Percentiles rank a stretch among this genome's conserved stretches.
phyloP scores from a whole-genome alignment of 1,140 invertebrate species.

The Tetragnatha versicolor region DNA sequence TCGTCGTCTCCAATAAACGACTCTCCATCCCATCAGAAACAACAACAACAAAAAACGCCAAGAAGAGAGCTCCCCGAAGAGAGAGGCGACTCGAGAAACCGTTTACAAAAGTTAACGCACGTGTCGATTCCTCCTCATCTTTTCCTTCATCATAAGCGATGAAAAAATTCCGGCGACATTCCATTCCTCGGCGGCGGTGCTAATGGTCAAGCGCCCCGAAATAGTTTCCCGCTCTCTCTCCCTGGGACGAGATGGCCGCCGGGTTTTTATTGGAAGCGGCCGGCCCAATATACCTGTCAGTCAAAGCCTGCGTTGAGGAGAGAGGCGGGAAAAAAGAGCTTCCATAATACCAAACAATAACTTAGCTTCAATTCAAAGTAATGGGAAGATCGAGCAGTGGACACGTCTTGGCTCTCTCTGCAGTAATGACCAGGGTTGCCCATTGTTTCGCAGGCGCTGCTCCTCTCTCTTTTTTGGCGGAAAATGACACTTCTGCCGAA shows the following conservation, averaged over 20 bases:
- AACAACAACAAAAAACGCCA: too few relatives aligned
- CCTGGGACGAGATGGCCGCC: slow-evolving; percentile 35
- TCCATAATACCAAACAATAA: slow-evolving; percentile 56
- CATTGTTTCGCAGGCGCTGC: not conserved
- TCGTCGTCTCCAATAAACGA: not conserved
- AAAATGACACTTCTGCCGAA: not conserved
- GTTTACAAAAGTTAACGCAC: slow-evolving; percentile 42
- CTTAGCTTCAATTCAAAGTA: slow-evolving; percentile 56
- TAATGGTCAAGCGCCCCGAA: slow-evolving; percentile 52
- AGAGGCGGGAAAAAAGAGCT: slow-evolving; percentile 15
- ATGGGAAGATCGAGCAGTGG: slow-evolving; percentile 54
- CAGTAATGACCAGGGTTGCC: slow-evolving; percentile 51
- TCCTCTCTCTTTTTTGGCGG: too few relatives aligned
- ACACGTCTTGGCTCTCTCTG: slow-evolving; percentile 55
- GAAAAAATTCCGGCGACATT: slow-evolving; percentile 42
- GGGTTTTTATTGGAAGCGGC: slow-evolving; percentile 50
- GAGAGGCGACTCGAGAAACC: too few relatives aligned
- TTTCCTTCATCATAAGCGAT: slow-evolving; percentile 40
- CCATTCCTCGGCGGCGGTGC: slow-evolving; percentile 42
- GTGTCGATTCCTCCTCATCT: slow-evolving; percentile 49
- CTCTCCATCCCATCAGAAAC: not conserved
- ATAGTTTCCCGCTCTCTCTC: slow-evolving; percentile 36
- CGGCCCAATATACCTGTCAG: slow-evolving; percentile 52
- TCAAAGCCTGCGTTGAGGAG: not conserved
- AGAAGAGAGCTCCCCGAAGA: not conserved